Evolutionary conservation across 2,113 vertebrate genomes (phyloP), one percentile per base, ranked within the genome.

Genomic region (Alexandromys fortis): DNA sequence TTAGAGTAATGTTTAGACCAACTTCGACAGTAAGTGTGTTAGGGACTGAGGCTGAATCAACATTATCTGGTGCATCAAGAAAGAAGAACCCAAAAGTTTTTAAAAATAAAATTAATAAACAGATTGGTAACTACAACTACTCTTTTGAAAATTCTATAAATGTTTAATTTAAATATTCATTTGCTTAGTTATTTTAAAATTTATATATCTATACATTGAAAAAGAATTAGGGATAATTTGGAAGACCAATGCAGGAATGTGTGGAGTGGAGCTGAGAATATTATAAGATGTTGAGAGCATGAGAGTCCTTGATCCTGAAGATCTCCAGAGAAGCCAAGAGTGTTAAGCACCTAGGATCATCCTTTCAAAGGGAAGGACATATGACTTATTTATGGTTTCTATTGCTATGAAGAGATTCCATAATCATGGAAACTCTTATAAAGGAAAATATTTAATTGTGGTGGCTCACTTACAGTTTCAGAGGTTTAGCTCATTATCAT

Each of bases 101-200:
- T 10, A 4, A 73, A 87, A 81, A 47, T 72, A 19, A 68, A 92
- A 47, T 61, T 72, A 90, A 67, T 58, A 72, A 82, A 85, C 49
- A 19, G 92, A 75, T 89, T 30, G 38, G 16, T 58, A 58, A 58
- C 17, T 58, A 1, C 67, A 33, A 28, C 58, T 92, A 22, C 65
- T 92, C 83, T 92, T 92, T 78, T 93, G 42, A 89, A 67, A 17
- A 22, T 63, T 95, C 10, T 38, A 38, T 92, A n/a, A 9, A 89
- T 45, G 45, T 91, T n/a, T 75, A 94, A 82, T 85, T 38, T 55
- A 83, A 89, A 95, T 72, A 47, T 13, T 85, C 52, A 77, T 78
- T 87, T 24, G 47, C 89, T 89, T 94, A 86, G 81, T 86, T 94
- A 87, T 70, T 61, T 75, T 6, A 11, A 47, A 85, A n/a, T 30